Percentiles rank a stretch among this genome's conserved stretches.
These are phyloP conservation scores for Adelosebastes latens DNA, from an alignment of 2,797 vertebrate species.

Conservation along the genomic window DNA sequence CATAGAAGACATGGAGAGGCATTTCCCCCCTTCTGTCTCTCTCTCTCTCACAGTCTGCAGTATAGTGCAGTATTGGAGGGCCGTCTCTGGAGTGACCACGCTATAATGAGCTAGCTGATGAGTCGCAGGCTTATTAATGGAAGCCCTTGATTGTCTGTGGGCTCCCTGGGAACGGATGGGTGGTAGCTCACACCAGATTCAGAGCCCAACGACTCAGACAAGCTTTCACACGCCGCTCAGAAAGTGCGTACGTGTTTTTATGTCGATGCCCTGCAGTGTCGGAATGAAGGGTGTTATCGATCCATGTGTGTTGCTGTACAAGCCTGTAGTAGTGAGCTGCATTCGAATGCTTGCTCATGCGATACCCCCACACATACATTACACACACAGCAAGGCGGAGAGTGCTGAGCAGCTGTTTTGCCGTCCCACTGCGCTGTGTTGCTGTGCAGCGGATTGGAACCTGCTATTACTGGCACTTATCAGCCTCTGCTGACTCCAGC, in stretches of 20 bases:
- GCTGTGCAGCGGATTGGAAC: constrained; percentile 56
- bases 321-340: constrained; percentile 13
- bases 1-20: constrained; percentile 28
- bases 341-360: constrained; percentile 54
- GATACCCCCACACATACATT: constrained; percentile 7
- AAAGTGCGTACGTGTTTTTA: constrained; percentile 10
- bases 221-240: constrained; percentile 19
- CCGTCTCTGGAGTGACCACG: constrained; percentile 62
- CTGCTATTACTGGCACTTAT: constrained; percentile 57
- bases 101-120: constrained; percentile 70
- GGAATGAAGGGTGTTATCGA: constrained; percentile 53
- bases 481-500: constrained; percentile 38
- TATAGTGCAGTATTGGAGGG: constrained; percentile 19
- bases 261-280: constrained; percentile 35
- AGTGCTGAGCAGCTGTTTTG: constrained; percentile 72
- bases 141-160: constrained; percentile 58
- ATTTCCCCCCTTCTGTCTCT: constrained; percentile 3
- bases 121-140: constrained; percentile 61
- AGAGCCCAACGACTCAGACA: constrained; percentile 39
- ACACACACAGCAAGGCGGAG: constrained; percentile 3
- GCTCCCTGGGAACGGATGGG: constrained; percentile 35
- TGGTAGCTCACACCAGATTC: constrained; percentile 26
- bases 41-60: neutral
- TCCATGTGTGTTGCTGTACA: constrained; percentile 44
- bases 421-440: constrained; percentile 21